A percentile compares a stretch with the other conserved stretches of the same genome.
phyloP scores from a whole-genome alignment of 2,888 invertebrate genomes.

The Andrena dorsata region DNA sequence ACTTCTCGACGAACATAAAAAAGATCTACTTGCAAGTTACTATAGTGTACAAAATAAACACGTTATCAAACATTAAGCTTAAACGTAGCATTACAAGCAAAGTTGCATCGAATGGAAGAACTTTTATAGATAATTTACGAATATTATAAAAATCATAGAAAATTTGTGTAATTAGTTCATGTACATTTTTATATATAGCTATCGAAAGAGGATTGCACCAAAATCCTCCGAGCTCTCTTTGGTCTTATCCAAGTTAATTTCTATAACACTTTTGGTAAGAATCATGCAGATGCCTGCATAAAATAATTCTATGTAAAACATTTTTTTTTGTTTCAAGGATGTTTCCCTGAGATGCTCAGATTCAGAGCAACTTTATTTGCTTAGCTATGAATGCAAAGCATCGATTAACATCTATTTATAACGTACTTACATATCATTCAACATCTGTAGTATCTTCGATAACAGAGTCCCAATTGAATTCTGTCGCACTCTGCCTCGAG shows the following conservation, averaged over 20 bases:
- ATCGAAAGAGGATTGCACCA: slow-evolving; percentile 72
- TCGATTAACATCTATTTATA: slow-evolving; percentile 41
- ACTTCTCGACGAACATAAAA: slow-evolving; percentile 31
- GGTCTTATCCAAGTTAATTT: slow-evolving; percentile 74
- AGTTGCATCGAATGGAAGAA: slow-evolving; percentile 75
- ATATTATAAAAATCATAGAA: slow-evolving; percentile 73
- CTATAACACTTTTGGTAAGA: slow-evolving; percentile 71
- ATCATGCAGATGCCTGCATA: slow-evolving; percentile 54
- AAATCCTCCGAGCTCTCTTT: slow-evolving; percentile 76
- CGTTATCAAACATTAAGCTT: slow-evolving; percentile 55
- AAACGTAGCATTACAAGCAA: slow-evolving; percentile 59
- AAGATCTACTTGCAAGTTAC: slow-evolving; percentile 37
- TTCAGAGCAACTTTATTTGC: slow-evolving; percentile 50
- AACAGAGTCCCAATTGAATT: slow-evolving; percentile 96
- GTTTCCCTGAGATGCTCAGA: slow-evolving; percentile 68
- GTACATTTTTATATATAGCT: slow-evolving; percentile 70
- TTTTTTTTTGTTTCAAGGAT: slow-evolving; percentile 64
- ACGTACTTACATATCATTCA: slow-evolving; percentile 77
- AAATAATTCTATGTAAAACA: slow-evolving; percentile 63
- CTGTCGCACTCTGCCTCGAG: slow-evolving; percentile 90
- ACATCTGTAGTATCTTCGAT: slow-evolving; percentile 88
- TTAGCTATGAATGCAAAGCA: slow-evolving; percentile 54
- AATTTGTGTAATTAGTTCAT: slow-evolving; percentile 72
- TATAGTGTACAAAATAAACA: slow-evolving; percentile 46
- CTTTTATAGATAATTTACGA: slow-evolving; percentile 70